Evolutionary conservation across 1,140 invertebrate species (phyloP).

Genomic region (Drosophila kohkoa): DNA sequence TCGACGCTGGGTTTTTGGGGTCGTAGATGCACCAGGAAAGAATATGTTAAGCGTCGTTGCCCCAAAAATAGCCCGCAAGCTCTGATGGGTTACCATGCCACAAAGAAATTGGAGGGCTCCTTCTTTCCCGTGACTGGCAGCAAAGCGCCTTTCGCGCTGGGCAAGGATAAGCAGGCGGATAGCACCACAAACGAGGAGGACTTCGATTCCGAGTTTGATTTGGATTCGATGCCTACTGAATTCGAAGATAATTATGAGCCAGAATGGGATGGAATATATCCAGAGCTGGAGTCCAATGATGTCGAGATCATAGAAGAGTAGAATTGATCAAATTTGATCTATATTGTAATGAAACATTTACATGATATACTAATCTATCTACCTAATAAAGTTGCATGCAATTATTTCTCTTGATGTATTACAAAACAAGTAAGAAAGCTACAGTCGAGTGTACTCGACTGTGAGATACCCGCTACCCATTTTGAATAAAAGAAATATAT

Average conservation of each 20-base stretch:
- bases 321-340: slow-evolving; percentile 19
- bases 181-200: slow-evolving; percentile 49
- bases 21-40: slow-evolving; percentile 88
- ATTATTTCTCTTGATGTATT: not conserved
- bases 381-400: not conserved
- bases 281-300: slow-evolving; percentile 42
- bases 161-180: slow-evolving; percentile 54
- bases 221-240: slow-evolving; percentile 29
- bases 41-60: slow-evolving; percentile 88
- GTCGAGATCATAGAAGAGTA: slow-evolving; percentile 38
- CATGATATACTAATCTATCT: not conserved
- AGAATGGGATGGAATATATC: slow-evolving; percentile 48
- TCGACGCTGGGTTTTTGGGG: slow-evolving; percentile 90
- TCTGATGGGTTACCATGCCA: slow-evolving; percentile 87
- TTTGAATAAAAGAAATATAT: too few species aligned
- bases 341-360: slow-evolving; percentile 13
- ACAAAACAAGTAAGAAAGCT: too few species aligned
- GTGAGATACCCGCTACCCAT: too few species aligned
- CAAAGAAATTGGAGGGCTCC: slow-evolving; percentile 81
- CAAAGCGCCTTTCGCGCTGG: slow-evolving; percentile 86
- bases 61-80: slow-evolving; percentile 83
- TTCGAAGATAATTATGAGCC: slow-evolving; percentile 60
- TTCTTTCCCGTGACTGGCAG: slow-evolving; percentile 87
- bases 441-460: too few species aligned
- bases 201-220: slow-evolving; percentile 33